Base-by-base conservation (phyloP, 2,888 invertebrate species). In the Spisula solida region DNA sequence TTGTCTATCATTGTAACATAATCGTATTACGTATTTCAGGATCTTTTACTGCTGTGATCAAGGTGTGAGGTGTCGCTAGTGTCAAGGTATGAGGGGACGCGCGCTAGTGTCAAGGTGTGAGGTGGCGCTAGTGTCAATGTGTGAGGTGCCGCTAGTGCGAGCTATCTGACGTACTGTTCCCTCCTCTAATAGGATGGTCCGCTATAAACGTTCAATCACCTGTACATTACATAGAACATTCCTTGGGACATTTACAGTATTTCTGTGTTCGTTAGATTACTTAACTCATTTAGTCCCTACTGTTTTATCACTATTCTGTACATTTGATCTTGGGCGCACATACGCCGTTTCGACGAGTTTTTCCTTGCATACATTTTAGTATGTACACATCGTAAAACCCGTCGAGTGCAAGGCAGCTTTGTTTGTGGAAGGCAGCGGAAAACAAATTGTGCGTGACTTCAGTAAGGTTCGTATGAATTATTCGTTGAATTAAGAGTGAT, bases 41-140 rank as follows among this genome's bases (percentile, higher is more conserved):
- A 82, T 82, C 66, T 82, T 41, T 41, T 34, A 82, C 82, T 82
- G 82, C 82, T 82, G 82, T 82, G 82, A 82, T 82, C 82, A 47
- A 60, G 31, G 34, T 20, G 31, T 47, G 66, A 47, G 66, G 51
- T 51, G 56, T 20, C 41, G 34, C 56, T 47, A 66, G 34, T 25
- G 82, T 34, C 12, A 55, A 55, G 10, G 8, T 20, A 1, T 29
- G 75, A 75, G 6, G 47, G 5, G 12, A n/a, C n/a, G n/a, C n/a
- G 5, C 47, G 47, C 47, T 47, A 47, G 47, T 47, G 47, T 5
- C 6, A 12, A 47, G 5, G 6, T 25, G 16, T 66, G 66, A 25
- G 5, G 66, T 66, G 16, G 4, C 20, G 25, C 66, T 25, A 66
- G 66, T 66, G n/a, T 6, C 8, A 18, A n/a, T 66, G 16, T 66